phyloP scores from a whole-genome alignment of 2,113 vertebrate species.

The Orcinus orca region DNA sequence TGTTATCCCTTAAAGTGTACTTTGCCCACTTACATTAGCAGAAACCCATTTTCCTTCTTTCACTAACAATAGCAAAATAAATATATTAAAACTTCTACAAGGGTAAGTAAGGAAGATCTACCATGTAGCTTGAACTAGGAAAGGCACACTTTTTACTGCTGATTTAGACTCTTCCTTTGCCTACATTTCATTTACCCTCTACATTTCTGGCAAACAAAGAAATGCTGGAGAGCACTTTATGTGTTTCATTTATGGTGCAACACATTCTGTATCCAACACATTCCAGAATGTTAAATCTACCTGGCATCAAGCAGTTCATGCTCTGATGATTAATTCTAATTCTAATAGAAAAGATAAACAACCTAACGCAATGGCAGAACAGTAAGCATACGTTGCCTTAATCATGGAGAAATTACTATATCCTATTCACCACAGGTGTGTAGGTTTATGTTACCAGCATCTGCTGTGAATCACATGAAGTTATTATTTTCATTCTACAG shows the following conservation, averaged over 20 bases:
- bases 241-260: conserved; percentile 52
- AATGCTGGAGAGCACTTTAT: background rate
- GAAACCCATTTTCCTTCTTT: conserved; percentile 55
- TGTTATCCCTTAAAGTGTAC: conserved; percentile 39
- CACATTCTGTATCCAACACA: conserved; percentile 19
- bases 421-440: conserved; percentile 79
- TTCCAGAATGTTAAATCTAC: conserved; percentile 62
- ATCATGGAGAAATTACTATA: conserved; percentile 80
- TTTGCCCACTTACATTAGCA: conserved; percentile 54
- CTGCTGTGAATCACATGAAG: conserved; percentile 80
- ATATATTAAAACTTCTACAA: conserved; percentile 51
- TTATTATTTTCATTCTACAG: conserved; percentile 79
- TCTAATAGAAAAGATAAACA: conserved; percentile 81
- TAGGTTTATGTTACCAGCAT: conserved; percentile 77
- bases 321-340: conserved; percentile 79
- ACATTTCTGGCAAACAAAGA: conserved; percentile 59
- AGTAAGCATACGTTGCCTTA: conserved; percentile 74
- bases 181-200: conserved; percentile 56
- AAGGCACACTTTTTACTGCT: background rate
- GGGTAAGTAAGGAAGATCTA: background rate
- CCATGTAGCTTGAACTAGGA: conserved; percentile 47
- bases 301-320: conserved; percentile 71
- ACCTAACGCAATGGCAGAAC: conserved; percentile 67
- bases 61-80: conserved; percentile 51
- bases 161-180: conserved; percentile 48